phyloP scores from a whole-genome alignment of 2,888 invertebrate species.

The Nephrotoma appendiculata region DNA sequence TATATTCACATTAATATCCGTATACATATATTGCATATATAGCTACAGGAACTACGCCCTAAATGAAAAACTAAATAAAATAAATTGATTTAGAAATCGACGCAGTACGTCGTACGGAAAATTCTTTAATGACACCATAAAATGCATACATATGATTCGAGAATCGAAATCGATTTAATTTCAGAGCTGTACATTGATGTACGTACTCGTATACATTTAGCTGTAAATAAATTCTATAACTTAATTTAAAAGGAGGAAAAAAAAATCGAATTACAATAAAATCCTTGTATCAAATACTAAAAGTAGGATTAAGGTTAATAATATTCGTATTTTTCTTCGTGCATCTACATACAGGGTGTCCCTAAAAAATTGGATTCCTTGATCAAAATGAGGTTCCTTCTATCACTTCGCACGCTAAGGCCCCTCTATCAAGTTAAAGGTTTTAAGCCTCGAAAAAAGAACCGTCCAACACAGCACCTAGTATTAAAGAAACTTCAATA shows the following conservation, averaged over 20 bases:
- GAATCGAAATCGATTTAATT: background rate
- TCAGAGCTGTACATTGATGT: background rate
- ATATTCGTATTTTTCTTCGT: background rate
- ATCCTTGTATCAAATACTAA: background rate
- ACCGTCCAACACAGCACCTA: too few relatives aligned
- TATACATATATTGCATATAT: too few relatives aligned
- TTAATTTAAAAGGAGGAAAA: background rate
- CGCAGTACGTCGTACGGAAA: background rate
- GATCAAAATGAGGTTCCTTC: too few relatives aligned
- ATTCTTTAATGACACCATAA: background rate
- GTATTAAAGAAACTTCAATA: too few relatives aligned
- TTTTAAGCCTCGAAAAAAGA: too few relatives aligned
- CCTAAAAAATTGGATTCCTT: too few relatives aligned
- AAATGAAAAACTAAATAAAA: background rate
- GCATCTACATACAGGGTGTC: too few relatives aligned
- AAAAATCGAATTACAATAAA: background rate
- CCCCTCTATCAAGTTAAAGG: too few relatives aligned
- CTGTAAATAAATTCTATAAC: background rate
- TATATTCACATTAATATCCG: too few relatives aligned
- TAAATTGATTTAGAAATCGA: background rate
- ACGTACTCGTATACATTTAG: background rate
- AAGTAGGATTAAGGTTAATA: background rate
- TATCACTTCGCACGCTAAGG: too few relatives aligned
- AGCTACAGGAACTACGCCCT: background rate
- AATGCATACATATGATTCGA: background rate